These are phyloP conservation scores for Isotomurus palustris DNA, from an alignment of 2,888 invertebrate genomes.

Conservation along the genomic window DNA sequence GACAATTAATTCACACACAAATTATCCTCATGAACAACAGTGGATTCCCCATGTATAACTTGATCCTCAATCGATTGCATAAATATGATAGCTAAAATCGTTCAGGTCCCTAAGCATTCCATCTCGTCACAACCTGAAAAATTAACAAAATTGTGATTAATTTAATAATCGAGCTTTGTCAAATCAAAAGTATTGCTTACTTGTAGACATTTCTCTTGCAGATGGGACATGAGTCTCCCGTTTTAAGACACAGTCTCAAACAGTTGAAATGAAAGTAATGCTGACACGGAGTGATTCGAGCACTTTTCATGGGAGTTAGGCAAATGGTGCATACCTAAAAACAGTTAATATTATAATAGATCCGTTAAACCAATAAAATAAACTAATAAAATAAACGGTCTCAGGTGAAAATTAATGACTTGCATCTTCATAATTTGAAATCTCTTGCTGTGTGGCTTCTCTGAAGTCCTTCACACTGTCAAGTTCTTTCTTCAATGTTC, in stretches of 20 bases:
- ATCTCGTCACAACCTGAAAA: too few relatives aligned
- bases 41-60: too few relatives aligned
- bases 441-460: background rate
- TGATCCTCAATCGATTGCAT: too few relatives aligned
- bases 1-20: too few relatives aligned
- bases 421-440: slow-evolving; percentile 7
- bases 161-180: too few relatives aligned
- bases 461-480: slow-evolving; percentile 57
- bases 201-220: slow-evolving; percentile 56
- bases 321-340: slow-evolving; percentile 70
- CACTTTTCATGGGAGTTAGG: slow-evolving; percentile 64
- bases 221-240: slow-evolving; percentile 61
- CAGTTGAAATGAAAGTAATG: slow-evolving; percentile 77
- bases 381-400: background rate
- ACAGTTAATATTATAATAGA: background rate
- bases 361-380: background rate
- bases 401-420: background rate
- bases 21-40: too few relatives aligned
- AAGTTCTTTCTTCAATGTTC: slow-evolving; percentile 58
- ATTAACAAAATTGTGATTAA: too few relatives aligned
- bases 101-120: too few relatives aligned
- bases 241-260: slow-evolving; percentile 65
- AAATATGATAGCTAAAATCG: too few relatives aligned
- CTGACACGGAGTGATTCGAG: slow-evolving; percentile 71
- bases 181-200: too few relatives aligned